Percentiles rank a stretch among this genome's conserved stretches.
Conservation (phyloP, 2,113 vertebrate species). For the Spilogale gracilis region DNA sequence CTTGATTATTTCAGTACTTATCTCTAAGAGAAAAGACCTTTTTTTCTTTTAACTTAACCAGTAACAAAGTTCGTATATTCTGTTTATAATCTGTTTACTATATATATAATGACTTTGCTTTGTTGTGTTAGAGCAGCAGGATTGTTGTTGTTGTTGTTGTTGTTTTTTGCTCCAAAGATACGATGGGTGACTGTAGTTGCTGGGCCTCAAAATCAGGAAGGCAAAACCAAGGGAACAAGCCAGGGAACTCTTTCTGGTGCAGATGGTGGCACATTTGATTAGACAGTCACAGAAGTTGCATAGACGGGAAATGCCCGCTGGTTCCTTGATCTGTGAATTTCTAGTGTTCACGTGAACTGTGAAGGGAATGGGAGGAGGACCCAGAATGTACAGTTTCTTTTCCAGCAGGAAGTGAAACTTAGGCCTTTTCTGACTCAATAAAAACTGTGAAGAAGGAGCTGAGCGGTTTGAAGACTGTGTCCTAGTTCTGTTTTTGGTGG, state of each 20-base stretch:
- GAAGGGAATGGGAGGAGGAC: background rate
- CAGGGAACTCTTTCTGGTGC: background rate
- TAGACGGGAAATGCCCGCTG: slow-evolving; percentile 15
- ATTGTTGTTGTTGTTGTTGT: too few species aligned
- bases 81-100: slow-evolving; percentile 41
- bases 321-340: slow-evolving; percentile 35
- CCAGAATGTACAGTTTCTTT: slow-evolving; percentile 66
- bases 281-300: background rate
- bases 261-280: background rate
- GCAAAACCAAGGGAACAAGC: background rate
- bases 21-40: background rate
- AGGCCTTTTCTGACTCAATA: slow-evolving; percentile 56
- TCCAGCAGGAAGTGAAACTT: slow-evolving; percentile 78
- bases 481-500: slow-evolving; percentile 56
- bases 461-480: slow-evolving; percentile 5
- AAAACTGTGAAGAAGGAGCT: slow-evolving; percentile 53
- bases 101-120: background rate
- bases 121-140: slow-evolving; percentile 7
- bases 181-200: background rate
- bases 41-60: background rate
- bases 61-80: slow-evolving; percentile 22
- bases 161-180: background rate
- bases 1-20: slow-evolving; percentile 49
- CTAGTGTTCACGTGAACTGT: slow-evolving; percentile 39
- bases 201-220: slow-evolving; percentile 46